phyloP scores from a whole-genome alignment of 2,888 invertebrate genomes.

The Quadroppia sp. region DNA sequence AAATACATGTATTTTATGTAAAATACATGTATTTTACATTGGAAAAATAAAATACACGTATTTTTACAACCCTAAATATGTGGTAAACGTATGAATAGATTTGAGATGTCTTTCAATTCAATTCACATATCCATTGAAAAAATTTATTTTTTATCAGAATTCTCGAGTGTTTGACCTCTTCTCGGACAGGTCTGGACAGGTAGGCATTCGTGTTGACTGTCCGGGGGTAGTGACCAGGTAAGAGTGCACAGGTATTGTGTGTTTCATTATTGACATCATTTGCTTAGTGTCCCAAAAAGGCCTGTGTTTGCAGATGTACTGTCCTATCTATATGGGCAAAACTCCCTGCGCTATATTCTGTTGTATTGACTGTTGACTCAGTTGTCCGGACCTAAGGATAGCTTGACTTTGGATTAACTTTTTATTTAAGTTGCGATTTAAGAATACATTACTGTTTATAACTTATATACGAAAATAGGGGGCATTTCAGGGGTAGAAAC shows the following conservation, averaged over 20 bases:
- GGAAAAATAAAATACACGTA: too few species aligned
- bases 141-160: too few species aligned
- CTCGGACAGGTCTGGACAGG: too few species aligned
- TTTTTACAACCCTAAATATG: too few species aligned
- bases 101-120: too few species aligned
- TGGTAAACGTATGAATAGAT: too few species aligned
- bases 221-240: too few species aligned
- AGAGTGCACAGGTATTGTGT: not conserved
- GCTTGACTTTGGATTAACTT: constrained; percentile 26
- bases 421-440: constrained; percentile 31
- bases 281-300: not conserved
- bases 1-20: too few species aligned
- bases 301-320: constrained; percentile 26
- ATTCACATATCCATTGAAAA: too few species aligned
- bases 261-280: not conserved
- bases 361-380: constrained; percentile 29
- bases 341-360: constrained; percentile 1
- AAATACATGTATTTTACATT: too few species aligned
- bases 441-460: constrained; percentile 17
- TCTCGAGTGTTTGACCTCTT: too few species aligned
- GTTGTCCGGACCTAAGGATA: constrained; percentile 22
- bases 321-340: not conserved
- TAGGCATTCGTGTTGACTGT: too few species aligned
- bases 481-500: not conserved
- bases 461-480: constrained; percentile 10